Percentiles rank a stretch among this genome's conserved stretches.
Conservation (phyloP, 2,797 vertebrate species). For the Sylvilagus floridanus region DNA sequence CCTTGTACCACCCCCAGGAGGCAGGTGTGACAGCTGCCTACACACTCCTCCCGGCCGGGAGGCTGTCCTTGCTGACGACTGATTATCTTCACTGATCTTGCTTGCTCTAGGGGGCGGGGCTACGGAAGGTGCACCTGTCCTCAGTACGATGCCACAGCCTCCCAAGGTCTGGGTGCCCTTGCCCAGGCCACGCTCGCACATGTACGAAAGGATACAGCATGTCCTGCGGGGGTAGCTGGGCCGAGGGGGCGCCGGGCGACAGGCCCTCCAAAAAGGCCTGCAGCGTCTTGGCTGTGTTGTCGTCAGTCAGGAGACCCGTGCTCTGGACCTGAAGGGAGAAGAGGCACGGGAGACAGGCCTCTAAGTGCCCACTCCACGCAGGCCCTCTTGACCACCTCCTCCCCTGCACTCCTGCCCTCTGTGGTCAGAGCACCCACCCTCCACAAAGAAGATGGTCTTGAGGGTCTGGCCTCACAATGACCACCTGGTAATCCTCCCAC, state of each 20-base stretch:
- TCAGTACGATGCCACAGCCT: not conserved
- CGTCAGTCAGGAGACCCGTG: conserved; percentile 77
- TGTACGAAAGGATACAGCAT: conserved; percentile 89
- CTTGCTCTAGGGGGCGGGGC: conserved; percentile 6
- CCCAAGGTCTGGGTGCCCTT: not conserved
- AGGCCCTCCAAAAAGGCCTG: conserved; percentile 84
- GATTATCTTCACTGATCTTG: not conserved
- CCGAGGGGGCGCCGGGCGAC: conserved; percentile 3
- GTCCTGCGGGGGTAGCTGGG: conserved; percentile 63
- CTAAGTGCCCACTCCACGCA: not conserved
- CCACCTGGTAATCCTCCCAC: not conserved
- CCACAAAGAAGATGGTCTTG: not conserved
- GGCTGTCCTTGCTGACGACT: not conserved
- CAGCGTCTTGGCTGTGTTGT: conserved; percentile 67
- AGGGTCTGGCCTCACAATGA: not conserved
- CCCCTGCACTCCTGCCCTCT: not conserved
- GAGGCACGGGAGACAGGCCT: not conserved
- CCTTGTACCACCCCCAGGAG: not conserved
- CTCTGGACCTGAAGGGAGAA: conserved; percentile 84
- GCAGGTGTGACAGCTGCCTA: not conserved
- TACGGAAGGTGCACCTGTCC: not conserved
- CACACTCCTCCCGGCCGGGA: not conserved
- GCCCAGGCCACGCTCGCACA: not conserved
- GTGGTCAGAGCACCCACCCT: not conserved
- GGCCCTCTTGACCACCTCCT: not conserved